phyloP scores from a whole-genome alignment of 2,888 invertebrate genomes.

The Philereme vetulata region DNA sequence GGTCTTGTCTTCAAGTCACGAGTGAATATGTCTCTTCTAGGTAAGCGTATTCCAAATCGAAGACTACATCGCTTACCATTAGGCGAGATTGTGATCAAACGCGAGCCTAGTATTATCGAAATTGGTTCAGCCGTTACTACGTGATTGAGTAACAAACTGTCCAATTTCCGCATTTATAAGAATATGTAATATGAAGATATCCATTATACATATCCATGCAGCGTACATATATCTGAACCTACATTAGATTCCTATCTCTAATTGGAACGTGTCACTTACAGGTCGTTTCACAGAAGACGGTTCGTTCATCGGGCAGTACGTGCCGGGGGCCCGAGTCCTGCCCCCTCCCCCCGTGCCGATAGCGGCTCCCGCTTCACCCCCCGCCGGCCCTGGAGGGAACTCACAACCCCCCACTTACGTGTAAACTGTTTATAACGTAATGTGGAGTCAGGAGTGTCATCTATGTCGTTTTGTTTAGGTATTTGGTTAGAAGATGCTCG shows the following conservation, averaged over 20 bases:
- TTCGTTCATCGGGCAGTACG: conserved; percentile 98
- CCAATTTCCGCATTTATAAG: no score
- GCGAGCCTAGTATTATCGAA: no score
- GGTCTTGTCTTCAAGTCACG: no score
- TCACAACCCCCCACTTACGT: conserved; percentile 62
- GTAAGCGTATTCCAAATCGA: no score
- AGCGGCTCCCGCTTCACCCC: conserved; percentile 37
- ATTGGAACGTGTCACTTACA: conserved; percentile 51
- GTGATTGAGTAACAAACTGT: no score
- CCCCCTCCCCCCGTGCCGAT: conserved; percentile 64
- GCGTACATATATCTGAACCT: neutral
- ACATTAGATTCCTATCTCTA: neutral
- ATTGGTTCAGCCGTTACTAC: no score
- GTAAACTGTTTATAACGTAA: conserved; percentile 33
- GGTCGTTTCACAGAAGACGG: conserved; percentile 98
- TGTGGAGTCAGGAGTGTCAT: conserved; percentile 14
- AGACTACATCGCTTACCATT: no score
- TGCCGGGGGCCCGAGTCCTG: conserved; percentile 90
- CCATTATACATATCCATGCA: neutral
- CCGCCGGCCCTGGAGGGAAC: conserved; percentile 40
- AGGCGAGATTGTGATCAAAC: no score
- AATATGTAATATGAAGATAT: no score
- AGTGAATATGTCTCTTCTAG: no score
- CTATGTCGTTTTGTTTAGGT: conserved; percentile 1
- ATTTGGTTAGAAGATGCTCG: conserved; percentile 4